Percentiles rank a stretch among this genome's conserved stretches.
These are phyloP conservation scores for Nomada ruficornis DNA, from an alignment of 2,888 invertebrate species.

Conservation along the genomic window DNA sequence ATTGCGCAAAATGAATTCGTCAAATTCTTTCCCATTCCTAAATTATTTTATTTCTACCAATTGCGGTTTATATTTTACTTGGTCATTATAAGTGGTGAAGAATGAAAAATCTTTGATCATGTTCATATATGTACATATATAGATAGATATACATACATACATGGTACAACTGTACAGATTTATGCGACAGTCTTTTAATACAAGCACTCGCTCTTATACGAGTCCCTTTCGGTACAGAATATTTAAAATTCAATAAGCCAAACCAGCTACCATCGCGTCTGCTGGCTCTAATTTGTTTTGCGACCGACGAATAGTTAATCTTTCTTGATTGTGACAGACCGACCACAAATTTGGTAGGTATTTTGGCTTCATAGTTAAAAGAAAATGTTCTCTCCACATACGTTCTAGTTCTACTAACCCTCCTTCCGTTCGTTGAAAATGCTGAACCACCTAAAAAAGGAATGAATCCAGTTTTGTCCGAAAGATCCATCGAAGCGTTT, in stretches of 20 bases:
- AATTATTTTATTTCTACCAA: constrained; percentile 10
- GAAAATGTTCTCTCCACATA: constrained; percentile 91
- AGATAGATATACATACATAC: constrained; percentile 41
- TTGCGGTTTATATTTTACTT: not conserved
- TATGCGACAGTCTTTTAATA: constrained; percentile 72
- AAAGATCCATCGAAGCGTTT: not conserved
- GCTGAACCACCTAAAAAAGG: constrained; percentile 86
- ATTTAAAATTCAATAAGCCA: constrained; percentile 57
- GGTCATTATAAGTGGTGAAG: not conserved
- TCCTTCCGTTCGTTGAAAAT: constrained; percentile 85
- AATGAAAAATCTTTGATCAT: constrained; percentile 16
- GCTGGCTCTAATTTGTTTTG: constrained; percentile 80
- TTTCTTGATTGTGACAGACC: constrained; percentile 89
- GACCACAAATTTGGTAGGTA: constrained; percentile 92
- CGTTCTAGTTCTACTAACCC: constrained; percentile 89
- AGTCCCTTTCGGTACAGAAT: constrained; percentile 72
- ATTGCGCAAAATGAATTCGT: not conserved
- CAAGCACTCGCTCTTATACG: constrained; percentile 80
- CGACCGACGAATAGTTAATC: constrained; percentile 83
- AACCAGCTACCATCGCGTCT: constrained; percentile 80
- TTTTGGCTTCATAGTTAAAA: constrained; percentile 89
- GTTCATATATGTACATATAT: constrained; percentile 30
- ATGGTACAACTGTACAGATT: constrained; percentile 61
- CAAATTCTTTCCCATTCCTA: not conserved
- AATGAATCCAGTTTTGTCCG: not conserved